phyloP scores from a whole-genome alignment of 2,113 vertebrate species.

The Parus major region DNA sequence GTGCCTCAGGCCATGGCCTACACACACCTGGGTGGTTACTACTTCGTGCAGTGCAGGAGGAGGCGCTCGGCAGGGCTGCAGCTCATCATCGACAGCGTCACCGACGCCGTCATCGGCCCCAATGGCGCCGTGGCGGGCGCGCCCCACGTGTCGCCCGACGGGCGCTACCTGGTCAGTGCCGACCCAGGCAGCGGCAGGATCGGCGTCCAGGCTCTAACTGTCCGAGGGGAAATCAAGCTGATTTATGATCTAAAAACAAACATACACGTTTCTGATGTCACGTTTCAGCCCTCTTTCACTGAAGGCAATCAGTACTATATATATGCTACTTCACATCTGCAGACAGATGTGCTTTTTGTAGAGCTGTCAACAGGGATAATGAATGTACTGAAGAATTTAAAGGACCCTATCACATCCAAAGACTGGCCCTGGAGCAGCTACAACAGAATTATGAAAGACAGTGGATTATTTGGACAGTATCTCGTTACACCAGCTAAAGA shows the following conservation, averaged over 20 bases:
- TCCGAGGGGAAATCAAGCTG: conserved; percentile 80
- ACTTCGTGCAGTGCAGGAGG: conserved; percentile 84
- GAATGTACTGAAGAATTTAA: conserved; percentile 81
- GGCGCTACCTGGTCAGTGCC: conserved; percentile 84
- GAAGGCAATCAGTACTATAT: conserved; percentile 84
- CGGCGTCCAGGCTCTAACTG: conserved; percentile 83
- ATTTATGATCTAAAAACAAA: conserved; percentile 72
- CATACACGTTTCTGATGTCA: conserved; percentile 80
- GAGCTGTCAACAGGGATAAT: conserved; percentile 84
- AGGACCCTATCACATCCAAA: conserved; percentile 78
- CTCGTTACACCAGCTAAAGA: conserved; percentile 86
- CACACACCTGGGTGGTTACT: conserved; percentile 91
- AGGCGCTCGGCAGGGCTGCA: conserved; percentile 16
- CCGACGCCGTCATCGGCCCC: conserved; percentile 82
- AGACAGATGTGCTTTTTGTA: conserved; percentile 84
- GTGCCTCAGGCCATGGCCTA: conserved; percentile 87
- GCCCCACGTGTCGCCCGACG: conserved; percentile 84
- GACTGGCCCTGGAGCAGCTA: conserved; percentile 84
- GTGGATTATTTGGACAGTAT: conserved; percentile 93
- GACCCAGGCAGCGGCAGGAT: conserved; percentile 71
- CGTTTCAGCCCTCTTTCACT: conserved; percentile 89
- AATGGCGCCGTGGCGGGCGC: conserved; percentile 77
- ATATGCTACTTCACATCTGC: conserved; percentile 81
- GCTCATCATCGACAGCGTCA: conserved; percentile 90
- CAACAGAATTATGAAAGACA: conserved; percentile 86